Percentiles rank a stretch among this genome's conserved stretches.
These are phyloP conservation scores for Megaceryle maxima DNA, from an alignment of 2,113 vertebrate species.

Conservation along the genomic window DNA sequence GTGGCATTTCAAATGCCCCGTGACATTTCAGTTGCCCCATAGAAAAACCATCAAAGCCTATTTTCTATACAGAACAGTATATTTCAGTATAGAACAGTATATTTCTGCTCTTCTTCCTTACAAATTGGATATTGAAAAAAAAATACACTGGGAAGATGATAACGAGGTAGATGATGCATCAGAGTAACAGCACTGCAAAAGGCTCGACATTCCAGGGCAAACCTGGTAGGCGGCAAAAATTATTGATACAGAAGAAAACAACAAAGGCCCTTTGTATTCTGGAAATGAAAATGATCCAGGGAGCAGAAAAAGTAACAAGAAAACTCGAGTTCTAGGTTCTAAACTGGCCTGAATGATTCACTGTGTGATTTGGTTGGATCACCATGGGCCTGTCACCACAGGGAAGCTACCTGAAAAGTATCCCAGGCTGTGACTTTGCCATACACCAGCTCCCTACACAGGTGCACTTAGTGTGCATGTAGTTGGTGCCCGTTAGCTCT, in stretches of 20 bases:
- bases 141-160: not conserved
- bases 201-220: not conserved
- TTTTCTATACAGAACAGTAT: not conserved
- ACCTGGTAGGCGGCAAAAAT: not conserved
- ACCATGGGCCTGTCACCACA: not conserved
- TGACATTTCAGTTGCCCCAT: not conserved
- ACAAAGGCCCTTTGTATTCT: not conserved
- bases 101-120: not conserved
- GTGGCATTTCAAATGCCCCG: not conserved
- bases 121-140: not conserved
- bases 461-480: not conserved
- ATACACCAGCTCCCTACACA: rapidly evolving
- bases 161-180: not conserved
- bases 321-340: not conserved
- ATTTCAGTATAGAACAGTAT: not conserved
- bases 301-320: not conserved
- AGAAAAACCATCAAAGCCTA: not conserved
- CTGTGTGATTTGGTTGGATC: not conserved
- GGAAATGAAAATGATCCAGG: not conserved
- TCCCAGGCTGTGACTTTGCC: not conserved
- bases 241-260: not conserved
- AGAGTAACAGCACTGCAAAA: not conserved
- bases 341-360: not conserved
- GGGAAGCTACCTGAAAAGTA: not conserved
- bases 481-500: not conserved